phyloP scores from a whole-genome alignment of 1,140 invertebrate genomes.

The Schlechtendalia chinensis region DNA sequence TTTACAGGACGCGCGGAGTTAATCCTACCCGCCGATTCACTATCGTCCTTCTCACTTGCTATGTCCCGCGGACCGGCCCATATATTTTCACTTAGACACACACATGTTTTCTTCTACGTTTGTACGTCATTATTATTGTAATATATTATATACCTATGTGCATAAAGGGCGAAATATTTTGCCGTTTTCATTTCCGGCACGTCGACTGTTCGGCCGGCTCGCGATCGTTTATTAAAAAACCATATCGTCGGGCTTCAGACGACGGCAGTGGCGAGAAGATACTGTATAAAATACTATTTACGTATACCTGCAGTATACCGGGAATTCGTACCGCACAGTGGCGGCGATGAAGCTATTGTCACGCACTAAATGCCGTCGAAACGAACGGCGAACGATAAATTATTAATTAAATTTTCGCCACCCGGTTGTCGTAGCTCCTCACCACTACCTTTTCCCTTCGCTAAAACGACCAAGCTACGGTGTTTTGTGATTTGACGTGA shows the following conservation, averaged over 20 bases:
- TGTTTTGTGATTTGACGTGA: background rate
- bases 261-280: no score
- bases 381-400: slow-evolving; percentile 34
- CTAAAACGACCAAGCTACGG: no score
- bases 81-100: no score
- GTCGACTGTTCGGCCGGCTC: background rate
- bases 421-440: no score
- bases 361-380: slow-evolving; percentile 15
- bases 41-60: no score
- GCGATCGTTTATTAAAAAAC: slow-evolving; percentile 39
- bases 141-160: no score
- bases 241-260: background rate
- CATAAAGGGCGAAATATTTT: background rate
- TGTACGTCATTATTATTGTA: background rate
- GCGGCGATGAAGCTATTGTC: slow-evolving; percentile 8
- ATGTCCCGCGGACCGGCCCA: no score
- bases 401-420: slow-evolving; percentile 33
- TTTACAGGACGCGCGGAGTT: background rate
- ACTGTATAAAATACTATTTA: background rate
- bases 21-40: no score
- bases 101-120: background rate
- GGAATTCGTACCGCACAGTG: background rate
- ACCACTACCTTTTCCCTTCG: no score
- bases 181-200: slow-evolving; percentile 13
- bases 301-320: background rate